Base-by-base conservation (phyloP, 1,140 invertebrate species). In the Prorops nasuta region DNA sequence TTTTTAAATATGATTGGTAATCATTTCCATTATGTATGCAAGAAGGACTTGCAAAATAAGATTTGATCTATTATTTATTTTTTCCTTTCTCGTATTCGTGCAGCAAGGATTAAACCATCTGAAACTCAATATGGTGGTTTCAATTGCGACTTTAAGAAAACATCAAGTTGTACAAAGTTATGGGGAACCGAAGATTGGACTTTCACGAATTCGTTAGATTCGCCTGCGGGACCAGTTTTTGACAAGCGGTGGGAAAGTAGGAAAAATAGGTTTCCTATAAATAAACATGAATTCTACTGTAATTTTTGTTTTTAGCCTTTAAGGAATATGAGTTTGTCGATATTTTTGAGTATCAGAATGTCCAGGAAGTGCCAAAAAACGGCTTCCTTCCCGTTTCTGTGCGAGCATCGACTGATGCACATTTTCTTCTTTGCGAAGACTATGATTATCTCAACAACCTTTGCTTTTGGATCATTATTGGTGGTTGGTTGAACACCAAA, bases 171-270 rank as follows among this genome's bases (percentile, higher is more conserved):
- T 18, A 28, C 22, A 10, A 4, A 12, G 10, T 7, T 7, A 0
- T 59, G 59, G 59, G 22, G 0, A 3, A 18, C 8, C 9, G 0
- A 3, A 0, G 7, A 17, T 1, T 60, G 60, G 60, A 38, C 1
- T 4, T 6, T 49, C 7, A 45, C 36, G 6, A 41, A 47, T 21
- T 58, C 54, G 3, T 3, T 20, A 0, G 10, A 14, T 7, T 49
- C 17, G 6, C 45, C 51, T 3, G 54, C 55, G 54, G 58, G 54
- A 10, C 54, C 54, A 0, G 57, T 51, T n/a, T 38, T 47, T 1
- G 56, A 61, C 46, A 19, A 16, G 12, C 52, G 58, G 44, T 65
- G 60, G 63, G 61, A 66, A 59, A 43, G 61, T 66, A 44, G 12
- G 46, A 14, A 19, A 6, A 12, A 38, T 20, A 32, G 7, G n/a